Percentiles rank a stretch among this genome's conserved stretches.
phyloP scores from a whole-genome alignment of 2,888 invertebrate species.

The Epistrophe eligans region DNA sequence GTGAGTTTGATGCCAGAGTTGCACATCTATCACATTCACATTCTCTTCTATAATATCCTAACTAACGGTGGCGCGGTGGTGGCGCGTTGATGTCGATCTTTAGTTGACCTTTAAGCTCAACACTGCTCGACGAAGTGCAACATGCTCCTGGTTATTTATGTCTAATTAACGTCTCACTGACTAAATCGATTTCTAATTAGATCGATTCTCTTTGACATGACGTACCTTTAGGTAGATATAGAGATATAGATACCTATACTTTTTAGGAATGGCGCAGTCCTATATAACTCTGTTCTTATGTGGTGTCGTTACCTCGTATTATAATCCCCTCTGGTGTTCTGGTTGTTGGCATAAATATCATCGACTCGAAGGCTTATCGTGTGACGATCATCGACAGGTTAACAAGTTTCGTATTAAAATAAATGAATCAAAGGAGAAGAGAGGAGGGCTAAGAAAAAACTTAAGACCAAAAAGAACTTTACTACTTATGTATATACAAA shows the following conservation, averaged over 20 bases:
- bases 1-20: not conserved
- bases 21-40: conserved; percentile 47
- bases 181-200: conserved; percentile 74
- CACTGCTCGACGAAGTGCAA: conserved; percentile 39
- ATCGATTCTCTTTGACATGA: conserved; percentile 66
- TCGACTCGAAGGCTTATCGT: conserved; percentile 56
- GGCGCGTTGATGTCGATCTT: conserved; percentile 28
- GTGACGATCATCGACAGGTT: conserved; percentile 71
- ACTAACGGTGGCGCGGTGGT: not conserved
- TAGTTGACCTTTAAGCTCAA: conserved; percentile 60
- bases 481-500: no score
- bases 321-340: not conserved
- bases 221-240: not conserved
- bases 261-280: not conserved
- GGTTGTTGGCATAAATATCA: conserved; percentile 54
- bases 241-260: not conserved
- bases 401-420: conserved; percentile 66
- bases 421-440: conserved; percentile 47
- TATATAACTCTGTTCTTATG: conserved; percentile 9
- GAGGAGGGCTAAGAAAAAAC: not conserved
- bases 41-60: conserved; percentile 15
- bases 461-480: conserved; percentile 20
- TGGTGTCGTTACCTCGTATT: not conserved
- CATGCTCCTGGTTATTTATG: conserved; percentile 73
- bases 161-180: conserved; percentile 73